Percentiles rank a stretch among this genome's conserved stretches.
Evolutionary conservation across 2,888 invertebrate species (phyloP).

Genomic region (Netelia fuscicornis): DNA sequence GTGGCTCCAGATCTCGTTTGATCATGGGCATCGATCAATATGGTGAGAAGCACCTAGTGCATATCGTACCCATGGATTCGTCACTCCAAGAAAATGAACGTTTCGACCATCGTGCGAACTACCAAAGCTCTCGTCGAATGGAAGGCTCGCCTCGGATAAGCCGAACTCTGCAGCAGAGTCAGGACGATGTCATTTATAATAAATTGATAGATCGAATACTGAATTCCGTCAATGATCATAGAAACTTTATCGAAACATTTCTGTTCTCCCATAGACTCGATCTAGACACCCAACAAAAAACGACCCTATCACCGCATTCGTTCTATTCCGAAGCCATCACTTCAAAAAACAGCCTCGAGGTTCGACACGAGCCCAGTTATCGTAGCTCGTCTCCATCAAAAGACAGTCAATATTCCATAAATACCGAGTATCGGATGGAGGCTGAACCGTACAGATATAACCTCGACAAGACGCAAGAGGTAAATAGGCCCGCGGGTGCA

Average conservation of each 20-base stretch:
- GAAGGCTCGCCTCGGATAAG: constrained; percentile 43
- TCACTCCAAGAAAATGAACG: background rate
- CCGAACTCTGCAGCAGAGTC: constrained; percentile 33
- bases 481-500: constrained; percentile 51
- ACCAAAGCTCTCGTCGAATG: constrained; percentile 22
- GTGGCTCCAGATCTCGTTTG: constrained; percentile 68
- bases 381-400: background rate
- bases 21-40: constrained; percentile 77
- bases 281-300: constrained; percentile 8
- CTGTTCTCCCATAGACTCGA: constrained; percentile 65
- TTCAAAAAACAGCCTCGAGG: constrained; percentile 12
- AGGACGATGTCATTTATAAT: constrained; percentile 64
- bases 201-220: constrained; percentile 71
- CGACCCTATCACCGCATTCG: background rate
- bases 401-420: constrained; percentile 19
- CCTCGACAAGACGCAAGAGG: constrained; percentile 32
- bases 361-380: constrained; percentile 34
- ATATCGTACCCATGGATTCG: constrained; percentile 72
- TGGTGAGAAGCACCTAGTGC: constrained; percentile 78
- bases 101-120: background rate
- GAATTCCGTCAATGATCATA: constrained; percentile 74
- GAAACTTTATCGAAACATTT: constrained; percentile 74
- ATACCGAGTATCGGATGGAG: constrained; percentile 42
- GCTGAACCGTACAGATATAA: constrained; percentile 47
- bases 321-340: background rate